Conservation (phyloP, 2,888 invertebrate genomes). For the Encarsia formosa region DNA sequence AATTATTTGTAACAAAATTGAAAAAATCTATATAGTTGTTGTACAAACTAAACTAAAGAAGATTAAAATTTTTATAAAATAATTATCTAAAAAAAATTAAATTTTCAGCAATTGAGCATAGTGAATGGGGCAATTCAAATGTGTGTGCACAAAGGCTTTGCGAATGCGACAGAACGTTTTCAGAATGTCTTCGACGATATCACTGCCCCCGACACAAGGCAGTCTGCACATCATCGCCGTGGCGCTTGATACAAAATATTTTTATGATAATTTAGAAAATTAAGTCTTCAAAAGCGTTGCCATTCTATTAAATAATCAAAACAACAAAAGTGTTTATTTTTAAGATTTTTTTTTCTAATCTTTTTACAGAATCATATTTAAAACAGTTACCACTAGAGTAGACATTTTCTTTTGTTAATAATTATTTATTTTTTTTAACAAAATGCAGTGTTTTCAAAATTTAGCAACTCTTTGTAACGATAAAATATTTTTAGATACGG, state of each 20-base stretch:
- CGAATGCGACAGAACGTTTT: conserved; percentile 76
- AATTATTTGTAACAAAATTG: too few species aligned
- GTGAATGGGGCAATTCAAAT: conserved; percentile 57
- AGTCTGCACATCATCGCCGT: conserved; percentile 70
- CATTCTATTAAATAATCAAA: conserved; percentile 22
- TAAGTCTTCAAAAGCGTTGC: conserved; percentile 6
- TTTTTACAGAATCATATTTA: too few species aligned
- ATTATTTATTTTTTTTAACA: too few species aligned
- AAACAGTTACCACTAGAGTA: too few species aligned
- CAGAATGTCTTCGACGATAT: conserved; percentile 73
- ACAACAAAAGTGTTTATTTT: neutral
- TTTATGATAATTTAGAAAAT: conserved; percentile 56
- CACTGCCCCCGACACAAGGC: conserved; percentile 70
- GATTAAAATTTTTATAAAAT: neutral
- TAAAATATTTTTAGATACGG: too few species aligned
- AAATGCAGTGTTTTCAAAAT: too few species aligned
- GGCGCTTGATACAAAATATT: conserved; percentile 70
- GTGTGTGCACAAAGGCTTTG: conserved; percentile 77
- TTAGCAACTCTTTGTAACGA: too few species aligned
- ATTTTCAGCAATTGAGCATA: conserved; percentile 56
- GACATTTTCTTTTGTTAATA: too few species aligned
- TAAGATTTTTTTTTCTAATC: too few species aligned
- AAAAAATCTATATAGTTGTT: too few species aligned
- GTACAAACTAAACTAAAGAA: too few species aligned
- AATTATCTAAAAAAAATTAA: too few species aligned